phyloP scores from a whole-genome alignment of 2,888 invertebrate species.

The Epinotia demarniana region DNA sequence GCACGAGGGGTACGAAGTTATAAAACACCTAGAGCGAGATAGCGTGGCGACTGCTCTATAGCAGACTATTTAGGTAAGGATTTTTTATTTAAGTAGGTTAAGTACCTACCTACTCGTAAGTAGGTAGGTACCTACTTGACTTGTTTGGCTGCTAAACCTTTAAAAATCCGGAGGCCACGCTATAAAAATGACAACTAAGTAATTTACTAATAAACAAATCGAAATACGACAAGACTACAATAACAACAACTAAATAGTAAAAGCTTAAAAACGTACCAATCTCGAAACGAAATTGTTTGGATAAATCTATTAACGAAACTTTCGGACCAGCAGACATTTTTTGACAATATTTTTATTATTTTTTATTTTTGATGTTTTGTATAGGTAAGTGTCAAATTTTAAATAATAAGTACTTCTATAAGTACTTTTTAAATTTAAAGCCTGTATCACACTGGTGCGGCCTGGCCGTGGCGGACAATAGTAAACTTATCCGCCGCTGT shows the following conservation, averaged over 20 bases:
- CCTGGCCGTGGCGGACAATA: no score
- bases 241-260: not conserved
- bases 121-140: no score
- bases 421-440: no score
- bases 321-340: constrained; percentile 58
- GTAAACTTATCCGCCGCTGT: no score
- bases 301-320: constrained; percentile 72
- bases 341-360: constrained; percentile 44
- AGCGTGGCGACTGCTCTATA: no score
- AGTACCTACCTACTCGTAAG: no score
- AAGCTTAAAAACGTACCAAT: constrained; percentile 67
- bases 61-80: no score
- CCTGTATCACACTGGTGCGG: no score
- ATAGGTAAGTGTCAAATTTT: not conserved
- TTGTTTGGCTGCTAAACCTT: not conserved
- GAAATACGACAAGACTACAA: not conserved
- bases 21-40: no score
- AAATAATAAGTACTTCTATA: no score
- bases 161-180: not conserved
- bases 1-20: no score
- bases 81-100: no score
- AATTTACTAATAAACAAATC: not conserved
- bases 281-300: constrained; percentile 72
- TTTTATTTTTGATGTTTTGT: constrained; percentile 36
- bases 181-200: not conserved